phyloP scores from a whole-genome alignment of 2,113 vertebrate genomes.

The Paramisgurnus dabryanus region DNA sequence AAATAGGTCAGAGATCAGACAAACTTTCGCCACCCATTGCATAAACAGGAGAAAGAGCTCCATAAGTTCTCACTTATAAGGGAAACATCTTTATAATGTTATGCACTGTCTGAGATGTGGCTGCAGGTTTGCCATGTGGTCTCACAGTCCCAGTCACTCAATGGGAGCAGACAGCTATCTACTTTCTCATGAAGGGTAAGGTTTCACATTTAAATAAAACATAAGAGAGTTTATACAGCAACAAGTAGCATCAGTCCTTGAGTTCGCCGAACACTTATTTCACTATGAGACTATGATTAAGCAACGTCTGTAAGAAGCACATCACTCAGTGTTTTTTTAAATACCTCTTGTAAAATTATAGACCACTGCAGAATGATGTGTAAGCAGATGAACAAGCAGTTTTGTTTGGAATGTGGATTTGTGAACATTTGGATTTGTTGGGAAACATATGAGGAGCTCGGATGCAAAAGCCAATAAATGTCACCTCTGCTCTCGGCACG shows the following conservation, averaged over 20 bases:
- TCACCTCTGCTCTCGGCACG: too few relatives aligned
- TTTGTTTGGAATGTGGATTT: too few relatives aligned
- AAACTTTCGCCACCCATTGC: neutral
- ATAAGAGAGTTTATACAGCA: conserved; percentile 64
- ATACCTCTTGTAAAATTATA: neutral
- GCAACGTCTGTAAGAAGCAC: too few relatives aligned
- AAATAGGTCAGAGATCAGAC: conserved; percentile 38
- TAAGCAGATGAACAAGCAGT: too few relatives aligned
- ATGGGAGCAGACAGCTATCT: conserved; percentile 59
- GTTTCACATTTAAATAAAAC: conserved; percentile 80
- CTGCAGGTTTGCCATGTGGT: conserved; percentile 50
- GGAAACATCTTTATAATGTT: conserved; percentile 40
- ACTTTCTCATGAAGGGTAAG: conserved; percentile 61
- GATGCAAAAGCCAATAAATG: too few relatives aligned
- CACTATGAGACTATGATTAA: neutral
- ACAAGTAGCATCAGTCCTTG: conserved; percentile 24
- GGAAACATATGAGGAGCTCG: too few relatives aligned
- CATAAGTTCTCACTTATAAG: conserved; percentile 27
- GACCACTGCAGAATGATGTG: neutral
- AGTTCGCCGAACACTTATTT: neutral
- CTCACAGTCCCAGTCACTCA: conserved; percentile 36
- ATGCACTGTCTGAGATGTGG: conserved; percentile 57
- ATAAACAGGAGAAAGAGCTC: neutral
- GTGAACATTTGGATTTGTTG: too few relatives aligned
- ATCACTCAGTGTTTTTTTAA: too few relatives aligned